These are phyloP conservation scores for Lophius piscatorius DNA, from an alignment of 2,113 vertebrate species.

Conservation along the genomic window DNA sequence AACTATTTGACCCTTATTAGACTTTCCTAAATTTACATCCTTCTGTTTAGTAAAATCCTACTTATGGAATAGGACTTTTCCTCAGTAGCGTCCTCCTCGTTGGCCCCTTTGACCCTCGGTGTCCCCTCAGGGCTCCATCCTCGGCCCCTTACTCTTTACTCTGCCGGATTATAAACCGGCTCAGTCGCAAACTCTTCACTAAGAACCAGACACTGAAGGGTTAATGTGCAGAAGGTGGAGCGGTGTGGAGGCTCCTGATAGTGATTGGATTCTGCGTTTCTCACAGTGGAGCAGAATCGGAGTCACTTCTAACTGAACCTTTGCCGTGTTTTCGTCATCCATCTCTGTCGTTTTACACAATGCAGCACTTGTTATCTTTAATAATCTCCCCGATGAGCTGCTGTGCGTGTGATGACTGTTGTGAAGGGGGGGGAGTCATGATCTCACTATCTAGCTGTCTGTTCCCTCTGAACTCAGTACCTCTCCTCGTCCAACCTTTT, in stretches of 20 bases:
- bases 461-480: slow-evolving; percentile 20
- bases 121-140: too few species aligned
- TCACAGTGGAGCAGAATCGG: slow-evolving; percentile 13
- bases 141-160: too few species aligned
- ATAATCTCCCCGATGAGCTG: slow-evolving; percentile 3
- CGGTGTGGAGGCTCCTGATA: slow-evolving; percentile 10
- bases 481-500: slow-evolving; percentile 23
- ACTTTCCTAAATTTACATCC: too few species aligned
- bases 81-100: too few species aligned
- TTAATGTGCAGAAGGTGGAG: slow-evolving; percentile 26
- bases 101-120: too few species aligned
- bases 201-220: too few species aligned
- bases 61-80: too few species aligned
- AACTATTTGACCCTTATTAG: too few species aligned
- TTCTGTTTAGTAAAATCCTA: too few species aligned
- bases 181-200: too few species aligned
- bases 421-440: slow-evolving; percentile 8
- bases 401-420: slow-evolving; percentile 4
- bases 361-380: neutral
- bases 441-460: slow-evolving; percentile 39
- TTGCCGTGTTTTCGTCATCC: slow-evolving; percentile 4
- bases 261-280: slow-evolving; percentile 1
- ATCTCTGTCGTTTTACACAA: slow-evolving; percentile 11
- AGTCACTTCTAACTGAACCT: slow-evolving; percentile 8
- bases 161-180: too few species aligned